phyloP scores from a whole-genome alignment of 2,888 invertebrate genomes.

The Timema podura region DNA sequence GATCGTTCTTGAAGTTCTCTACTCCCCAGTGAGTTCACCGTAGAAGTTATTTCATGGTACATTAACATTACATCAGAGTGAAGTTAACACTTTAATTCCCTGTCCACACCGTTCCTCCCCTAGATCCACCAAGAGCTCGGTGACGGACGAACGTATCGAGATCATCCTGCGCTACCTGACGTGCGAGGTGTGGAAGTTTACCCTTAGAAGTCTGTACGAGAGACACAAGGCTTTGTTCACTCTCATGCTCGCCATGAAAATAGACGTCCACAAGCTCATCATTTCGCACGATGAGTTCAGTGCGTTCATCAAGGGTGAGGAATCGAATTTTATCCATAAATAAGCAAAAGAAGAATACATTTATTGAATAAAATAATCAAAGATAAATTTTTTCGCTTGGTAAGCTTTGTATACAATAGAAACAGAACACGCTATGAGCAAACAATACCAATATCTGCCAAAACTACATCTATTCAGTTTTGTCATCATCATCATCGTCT shows the following conservation, averaged over 20 bases:
- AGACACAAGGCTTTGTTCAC: slow-evolving; percentile 90
- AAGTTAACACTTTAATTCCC: no score
- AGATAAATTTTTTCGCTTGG: background rate
- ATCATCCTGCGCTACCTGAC: slow-evolving; percentile 88
- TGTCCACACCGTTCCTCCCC: no score
- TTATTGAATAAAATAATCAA: background rate
- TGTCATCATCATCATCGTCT: background rate
- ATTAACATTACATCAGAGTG: no score
- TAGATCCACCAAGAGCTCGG: slow-evolving; percentile 71
- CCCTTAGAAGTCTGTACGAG: slow-evolving; percentile 88
- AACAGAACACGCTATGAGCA: no score
- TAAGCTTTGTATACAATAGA: background rate
- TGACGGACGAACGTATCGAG: slow-evolving; percentile 80
- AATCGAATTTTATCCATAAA: background rate
- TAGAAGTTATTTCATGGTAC: no score
- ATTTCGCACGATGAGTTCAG: slow-evolving; percentile 90
- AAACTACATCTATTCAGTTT: background rate
- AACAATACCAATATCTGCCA: no score
- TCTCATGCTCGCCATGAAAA: slow-evolving; percentile 91
- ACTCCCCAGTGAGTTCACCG: no score
- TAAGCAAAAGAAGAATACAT: background rate
- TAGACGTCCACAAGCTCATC: slow-evolving; percentile 76
- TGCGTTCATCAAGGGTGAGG: slow-evolving; percentile 81
- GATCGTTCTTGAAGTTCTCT: no score
- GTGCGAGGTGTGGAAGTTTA: slow-evolving; percentile 88